Percentiles rank a stretch among this genome's conserved stretches.
These are phyloP conservation scores for Cyrtodaria siliqua DNA, from an alignment of 2,888 invertebrate species.

Conservation along the genomic window DNA sequence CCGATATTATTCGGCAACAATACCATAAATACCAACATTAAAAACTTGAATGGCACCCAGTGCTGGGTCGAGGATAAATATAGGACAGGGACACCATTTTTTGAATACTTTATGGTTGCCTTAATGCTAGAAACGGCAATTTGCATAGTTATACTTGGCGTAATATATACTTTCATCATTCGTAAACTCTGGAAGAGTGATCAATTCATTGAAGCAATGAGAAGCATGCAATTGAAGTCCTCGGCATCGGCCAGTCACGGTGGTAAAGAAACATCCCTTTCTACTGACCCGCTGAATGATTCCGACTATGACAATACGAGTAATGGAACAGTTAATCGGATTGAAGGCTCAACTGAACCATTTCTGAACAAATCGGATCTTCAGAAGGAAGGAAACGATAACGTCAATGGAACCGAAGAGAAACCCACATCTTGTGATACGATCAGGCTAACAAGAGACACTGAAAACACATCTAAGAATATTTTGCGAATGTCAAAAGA, in stretches of 20 bases:
- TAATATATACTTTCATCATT: constrained; percentile 52
- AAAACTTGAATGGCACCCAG: constrained; percentile 49
- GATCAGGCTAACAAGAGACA: neutral
- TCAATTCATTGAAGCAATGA: constrained; percentile 48
- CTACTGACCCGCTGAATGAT: constrained; percentile 13
- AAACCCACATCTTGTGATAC: neutral
- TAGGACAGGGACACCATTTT: constrained; percentile 5
- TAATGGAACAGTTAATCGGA: neutral
- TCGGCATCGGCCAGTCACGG: neutral
- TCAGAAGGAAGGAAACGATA: too few relatives aligned
- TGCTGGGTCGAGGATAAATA: constrained; percentile 46
- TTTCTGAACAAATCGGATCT: neutral
- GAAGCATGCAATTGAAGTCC: constrained; percentile 25
- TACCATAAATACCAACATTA: constrained; percentile 46
- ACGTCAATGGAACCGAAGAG: neutral
- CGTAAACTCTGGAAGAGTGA: constrained; percentile 50
- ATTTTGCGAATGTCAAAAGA: too few relatives aligned
- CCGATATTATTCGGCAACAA: constrained; percentile 38
- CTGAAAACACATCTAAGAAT: too few relatives aligned
- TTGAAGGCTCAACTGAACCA: neutral
- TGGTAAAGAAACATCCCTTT: constrained; percentile 12
- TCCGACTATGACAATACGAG: neutral
- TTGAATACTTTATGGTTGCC: constrained; percentile 26
- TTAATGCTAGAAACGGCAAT: constrained; percentile 45
- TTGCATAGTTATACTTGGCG: constrained; percentile 34